Base-by-base conservation (phyloP, 2,113 vertebrate species). In the Periophthalmus modestus region DNA sequence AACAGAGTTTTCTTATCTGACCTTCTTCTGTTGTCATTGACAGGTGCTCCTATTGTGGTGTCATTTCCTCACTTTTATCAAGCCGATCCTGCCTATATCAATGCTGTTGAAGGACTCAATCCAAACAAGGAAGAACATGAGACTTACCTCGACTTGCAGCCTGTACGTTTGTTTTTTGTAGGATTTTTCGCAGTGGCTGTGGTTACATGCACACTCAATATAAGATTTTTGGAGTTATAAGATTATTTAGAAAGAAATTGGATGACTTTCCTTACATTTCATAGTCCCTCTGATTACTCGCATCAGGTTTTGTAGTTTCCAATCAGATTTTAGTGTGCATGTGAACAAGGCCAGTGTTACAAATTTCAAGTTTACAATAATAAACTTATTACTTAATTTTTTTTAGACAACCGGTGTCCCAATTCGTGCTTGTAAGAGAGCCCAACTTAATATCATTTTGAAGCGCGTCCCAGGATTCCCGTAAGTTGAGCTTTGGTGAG, bases 41-140 rank as follows among this genome's bases (percentile, higher is more conserved):
- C 9, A 99, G 98, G 97, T 48, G 97, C 94, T 36, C 98, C 98
- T 2, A 96, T 99, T 73, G 91, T 99, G 74, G 92, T 99, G 28
- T 99, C 98, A 4, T 96, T 97, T 85, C 98, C 98, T 10, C 98
- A 99, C 89, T 99, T 99, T 80, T 98, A 98, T 89, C 95, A 96
- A 81, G 96, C 97, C 0, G 97, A 98, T 66, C 84, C 89, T 0
- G 91, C 70, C 72, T 97, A 95, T 72, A 54, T 97, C 79, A 91
- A 95, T 4, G 95, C 94, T 46, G 85, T 99, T n/a, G 83, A 94
- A 0, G 97, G 97, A 59, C 93, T 99, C 87, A 92, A 76, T 62
- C 98, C 98, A n/a, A 95, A 94, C 58, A 94, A 98, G 82, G 94
- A 97, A 0, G 92, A 97, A 0, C 96, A 99, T 0, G 96, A 98